Evolutionary conservation across 2,797 vertebrate genomes (phyloP), one percentile per base, ranked within the genome.

Genomic region (Rhinoraja longicauda): DNA sequence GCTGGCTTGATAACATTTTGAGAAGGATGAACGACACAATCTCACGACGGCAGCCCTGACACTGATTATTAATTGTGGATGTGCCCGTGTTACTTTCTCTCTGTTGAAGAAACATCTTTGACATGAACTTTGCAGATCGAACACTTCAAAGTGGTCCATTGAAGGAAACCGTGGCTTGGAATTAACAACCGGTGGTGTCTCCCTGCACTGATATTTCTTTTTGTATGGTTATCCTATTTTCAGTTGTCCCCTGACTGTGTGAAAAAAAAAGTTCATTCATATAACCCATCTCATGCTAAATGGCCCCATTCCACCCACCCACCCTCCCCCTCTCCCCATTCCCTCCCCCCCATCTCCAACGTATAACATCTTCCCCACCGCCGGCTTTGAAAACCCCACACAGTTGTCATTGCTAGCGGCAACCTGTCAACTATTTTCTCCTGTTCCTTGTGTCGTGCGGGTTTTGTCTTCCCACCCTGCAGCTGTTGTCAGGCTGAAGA

Each of bases 381-480:
- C 95, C 94, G 0, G 95, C 96, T 96, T 96, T 75, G 70, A 92
- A 92, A 91, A 96, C 96, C 96, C 96, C 96, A 96, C 96, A 96
- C 96, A 96, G 96, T 97, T 96, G 95, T 96, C 95, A 95, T 96
- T 94, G 96, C 97, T 96, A 97, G 96, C 96, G 96, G 95, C 96
- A 96, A 96, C 96, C 96, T 97, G 96, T 96, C 97, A 97, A 94
- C 95, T 95, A 95, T 96, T 96, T 95, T 88, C 95, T 95, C 45
- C 95, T 94, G 95, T 95, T 94, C 95, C 45, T 53, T 88, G 94
- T 96, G 95, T 96, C 95, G 95, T 95, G 96, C 95, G 94, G 96
- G 95, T 97, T 95, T 97, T 97, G 96, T 96, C 93, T 94, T 94
- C 76, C 93, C 94, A 94, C 96, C 95, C 95, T 97, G 97, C 97